Evolutionary conservation across 2,797 vertebrate genomes (phyloP), one percentile per base, ranked within the genome.

Genomic region (Toxotes lorentzi): DNA sequence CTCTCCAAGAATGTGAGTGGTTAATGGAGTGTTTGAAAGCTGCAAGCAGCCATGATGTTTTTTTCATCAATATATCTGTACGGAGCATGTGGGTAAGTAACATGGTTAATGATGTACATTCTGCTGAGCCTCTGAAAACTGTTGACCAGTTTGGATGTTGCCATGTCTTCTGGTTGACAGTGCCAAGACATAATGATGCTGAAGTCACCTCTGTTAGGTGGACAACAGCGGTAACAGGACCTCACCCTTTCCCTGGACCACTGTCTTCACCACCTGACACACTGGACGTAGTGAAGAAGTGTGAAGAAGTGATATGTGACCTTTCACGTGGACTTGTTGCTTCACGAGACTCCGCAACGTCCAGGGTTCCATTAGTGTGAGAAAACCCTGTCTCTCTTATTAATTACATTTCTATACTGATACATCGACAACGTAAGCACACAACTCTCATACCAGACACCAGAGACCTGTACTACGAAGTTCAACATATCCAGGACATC

Each of bases 1-100:
- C 68, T 48, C 70, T 61, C 40, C 19, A 48, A 64, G 34, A 84
- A 71, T 59, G 50, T 60, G 23, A 76, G 62, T 40, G 65, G 43
- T 76, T 70, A 70, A 34, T 21, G 34, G 47, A 56, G 70, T 63
- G 23, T 62, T 38, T 41, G 21, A 60, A 72, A 73, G 32, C 30
- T 59, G 38, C 70, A 64, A 57, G 63, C 58, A 73, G 54, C 47
- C 48, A 59, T 69, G 19, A 40, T 53, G 17, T 66, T 61, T 24
- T 34, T 57, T 23, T 41, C 54, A 70, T 64, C 58, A 43, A 50
- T 64, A 35, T 57, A 40, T 30, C 27, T 59, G 56, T 17, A 23
- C 16, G 24, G 14, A 32, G 57, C 32, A 34, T 11, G 45, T 64
- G 60, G 45, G 27, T 47, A 34, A 51, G 27, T 67, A 41, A 48